phyloP scores from a whole-genome alignment of 2,888 invertebrate genomes.

The Drosophila fungiperda region DNA sequence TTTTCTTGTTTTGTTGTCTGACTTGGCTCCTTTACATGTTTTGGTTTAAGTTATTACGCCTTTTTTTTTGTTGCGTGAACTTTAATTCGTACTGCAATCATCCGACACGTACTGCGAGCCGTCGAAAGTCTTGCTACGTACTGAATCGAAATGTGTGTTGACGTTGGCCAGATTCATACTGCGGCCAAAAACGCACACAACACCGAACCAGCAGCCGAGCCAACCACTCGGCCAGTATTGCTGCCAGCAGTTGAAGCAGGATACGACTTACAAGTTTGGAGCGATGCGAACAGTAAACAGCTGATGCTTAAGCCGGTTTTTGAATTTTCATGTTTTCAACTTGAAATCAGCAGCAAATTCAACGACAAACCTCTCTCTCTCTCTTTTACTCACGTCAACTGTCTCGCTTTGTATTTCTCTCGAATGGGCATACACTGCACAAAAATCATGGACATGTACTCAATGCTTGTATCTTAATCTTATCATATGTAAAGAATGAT shows the following conservation, averaged over 20 bases:
- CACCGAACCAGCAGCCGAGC: slow-evolving; percentile 2
- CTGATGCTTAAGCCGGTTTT: slow-evolving; percentile 70
- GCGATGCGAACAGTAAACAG: slow-evolving; percentile 43
- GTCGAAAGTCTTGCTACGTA: slow-evolving; percentile 59
- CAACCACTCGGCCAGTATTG: slow-evolving; percentile 44
- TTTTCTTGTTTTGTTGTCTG: slow-evolving; percentile 5
- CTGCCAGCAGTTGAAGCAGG: slow-evolving; percentile 32
- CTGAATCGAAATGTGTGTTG: slow-evolving; percentile 43
- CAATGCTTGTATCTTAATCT: neutral
- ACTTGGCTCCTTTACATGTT: slow-evolving; percentile 4
- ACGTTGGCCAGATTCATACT: slow-evolving; percentile 30
- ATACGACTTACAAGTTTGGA: slow-evolving; percentile 42
- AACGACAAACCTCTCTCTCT: slow-evolving; percentile 9
- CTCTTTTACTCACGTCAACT: neutral
- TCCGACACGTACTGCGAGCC: slow-evolving; percentile 40
- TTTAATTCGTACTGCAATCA: slow-evolving; percentile 17
- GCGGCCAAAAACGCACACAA: slow-evolving; percentile 26
- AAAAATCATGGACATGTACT: neutral
- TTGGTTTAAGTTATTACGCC: slow-evolving; percentile 7
- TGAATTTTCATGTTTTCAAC: slow-evolving; percentile 36
- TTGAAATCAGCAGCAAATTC: slow-evolving; percentile 46
- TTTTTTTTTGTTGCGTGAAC: slow-evolving; percentile 13
- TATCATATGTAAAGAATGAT: no score
- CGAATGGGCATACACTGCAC: slow-evolving; percentile 1
- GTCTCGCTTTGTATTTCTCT: neutral